These are phyloP conservation scores for Leptopilina syphax DNA, from an alignment of 2,888 invertebrate genomes.

Conservation along the genomic window DNA sequence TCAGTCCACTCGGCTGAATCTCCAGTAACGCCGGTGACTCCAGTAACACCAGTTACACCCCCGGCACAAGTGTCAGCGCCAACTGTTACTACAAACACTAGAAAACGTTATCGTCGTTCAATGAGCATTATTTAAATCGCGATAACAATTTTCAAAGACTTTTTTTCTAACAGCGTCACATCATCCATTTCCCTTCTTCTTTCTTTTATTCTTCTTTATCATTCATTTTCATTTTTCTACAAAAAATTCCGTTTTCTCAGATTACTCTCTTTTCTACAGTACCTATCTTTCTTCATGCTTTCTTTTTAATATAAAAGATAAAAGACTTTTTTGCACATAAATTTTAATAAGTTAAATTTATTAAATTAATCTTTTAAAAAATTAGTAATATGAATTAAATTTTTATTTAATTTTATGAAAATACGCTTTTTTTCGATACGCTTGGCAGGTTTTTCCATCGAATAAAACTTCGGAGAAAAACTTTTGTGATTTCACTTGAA, in stretches of 20 bases:
- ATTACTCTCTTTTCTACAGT: too few relatives aligned
- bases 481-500: neutral
- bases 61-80: conserved; percentile 71
- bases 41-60: conserved; percentile 73
- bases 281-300: too few relatives aligned
- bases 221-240: neutral
- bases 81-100: conserved; percentile 67
- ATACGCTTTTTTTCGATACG: too few relatives aligned
- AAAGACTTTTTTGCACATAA: too few relatives aligned
- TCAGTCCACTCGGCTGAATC: conserved; percentile 74
- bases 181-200: neutral
- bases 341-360: too few relatives aligned
- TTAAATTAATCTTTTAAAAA: too few relatives aligned
- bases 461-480: too few relatives aligned
- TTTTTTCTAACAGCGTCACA: conserved; percentile 14
- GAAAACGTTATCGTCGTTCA: conserved; percentile 75
- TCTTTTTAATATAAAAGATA: too few relatives aligned
- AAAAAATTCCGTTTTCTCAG: neutral
- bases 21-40: conserved; percentile 68
- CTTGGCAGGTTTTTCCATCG: too few relatives aligned
- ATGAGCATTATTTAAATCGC: conserved; percentile 74
- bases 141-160: conserved; percentile 26
- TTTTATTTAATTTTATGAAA: too few relatives aligned
- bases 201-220: neutral
- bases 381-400: too few relatives aligned